Base-by-base conservation (phyloP, 2,113 vertebrate species). In the Corythornis vintsioides region DNA sequence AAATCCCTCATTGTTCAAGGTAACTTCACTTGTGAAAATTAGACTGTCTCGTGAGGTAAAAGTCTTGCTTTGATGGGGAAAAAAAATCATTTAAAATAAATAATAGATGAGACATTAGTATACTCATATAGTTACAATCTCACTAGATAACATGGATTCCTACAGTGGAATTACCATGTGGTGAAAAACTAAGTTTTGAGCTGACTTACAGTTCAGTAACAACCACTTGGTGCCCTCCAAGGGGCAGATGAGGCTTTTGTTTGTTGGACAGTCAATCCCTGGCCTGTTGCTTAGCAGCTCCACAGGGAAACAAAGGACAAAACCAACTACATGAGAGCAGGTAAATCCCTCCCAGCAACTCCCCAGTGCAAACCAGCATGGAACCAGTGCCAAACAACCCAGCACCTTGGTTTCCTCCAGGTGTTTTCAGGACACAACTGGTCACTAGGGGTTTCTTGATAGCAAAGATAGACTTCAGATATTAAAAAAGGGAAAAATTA, bases 231-330 rank as follows among this genome's bases (percentile, higher is more conserved):
- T 38, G 73, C 61, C 63, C 94, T 94, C 66, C 74, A 76, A 95
- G 76, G 63, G 64, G 71, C 75, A 90, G 73, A 96, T 74, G 89
- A 95, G 74, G 90, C 83, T 90, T 96, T 96, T 91, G 90, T 92
- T 93, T 92, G 80, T 84, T 96, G 92, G 91, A 97, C 79, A 86
- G 88, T 94, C 96, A 94, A 93, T 92, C 94, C 87, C 95, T 88
- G 85, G 74, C 66, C 87, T 94, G 95, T 97, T 96, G 95, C 95
- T 96, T 95, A 97, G 95, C 95, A 96, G 95, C 89, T 90, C 59
- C 53, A 86, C 73, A 45, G 73, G 90, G 73, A 95, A 92, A 90
- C 89, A 88, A 89, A 94, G 84, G 67, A 79, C 91, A 87, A 93
- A 95, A 95, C 84, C 87, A 95, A 93, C 66, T 85, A 63, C 67